Percentiles rank a stretch among this genome's conserved stretches.
phyloP scores from a whole-genome alignment of 2,888 invertebrate genomes.

The Leptopilina myrica region DNA sequence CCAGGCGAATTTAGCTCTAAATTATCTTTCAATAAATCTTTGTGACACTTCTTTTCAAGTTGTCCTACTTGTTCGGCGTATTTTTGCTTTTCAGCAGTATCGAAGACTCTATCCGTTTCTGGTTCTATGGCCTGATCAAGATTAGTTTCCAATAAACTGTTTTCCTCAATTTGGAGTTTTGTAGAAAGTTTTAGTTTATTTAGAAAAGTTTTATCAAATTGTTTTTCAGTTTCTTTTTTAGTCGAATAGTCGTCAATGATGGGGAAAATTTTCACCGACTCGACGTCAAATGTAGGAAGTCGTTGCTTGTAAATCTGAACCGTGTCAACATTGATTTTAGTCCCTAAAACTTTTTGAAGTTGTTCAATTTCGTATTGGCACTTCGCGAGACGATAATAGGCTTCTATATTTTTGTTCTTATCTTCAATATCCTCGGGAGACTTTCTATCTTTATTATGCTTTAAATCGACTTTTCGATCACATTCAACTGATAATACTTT shows the following conservation, averaged over 20 bases:
- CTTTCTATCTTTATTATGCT: slow-evolving; percentile 35
- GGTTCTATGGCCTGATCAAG: slow-evolving; percentile 59
- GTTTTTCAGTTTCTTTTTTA: slow-evolving; percentile 56
- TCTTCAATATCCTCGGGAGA: not conserved
- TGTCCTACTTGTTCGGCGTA: slow-evolving; percentile 69
- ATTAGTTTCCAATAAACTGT: slow-evolving; percentile 57
- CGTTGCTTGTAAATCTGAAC: slow-evolving; percentile 65
- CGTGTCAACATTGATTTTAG: slow-evolving; percentile 67
- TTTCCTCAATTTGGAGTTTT: slow-evolving; percentile 65
- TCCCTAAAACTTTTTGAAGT: slow-evolving; percentile 65
- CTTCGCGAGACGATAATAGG: slow-evolving; percentile 61
- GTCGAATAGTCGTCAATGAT: slow-evolving; percentile 56
- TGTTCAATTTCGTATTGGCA: slow-evolving; percentile 66
- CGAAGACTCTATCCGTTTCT: slow-evolving; percentile 44
- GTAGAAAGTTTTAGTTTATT: slow-evolving; percentile 64
- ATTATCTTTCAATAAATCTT: slow-evolving; percentile 66
- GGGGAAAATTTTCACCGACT: slow-evolving; percentile 47
- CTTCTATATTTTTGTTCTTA: slow-evolving; percentile 41
- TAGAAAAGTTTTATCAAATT: slow-evolving; percentile 67
- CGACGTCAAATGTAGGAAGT: slow-evolving; percentile 55
- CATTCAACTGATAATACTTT: not conserved
- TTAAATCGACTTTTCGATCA: slow-evolving; percentile 6
- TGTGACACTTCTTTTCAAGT: slow-evolving; percentile 72
- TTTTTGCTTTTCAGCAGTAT: slow-evolving; percentile 51
- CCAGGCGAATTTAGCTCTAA: slow-evolving; percentile 67